phyloP scores from a whole-genome alignment of 2,888 invertebrate genomes.

The Boloria euphrosyne region DNA sequence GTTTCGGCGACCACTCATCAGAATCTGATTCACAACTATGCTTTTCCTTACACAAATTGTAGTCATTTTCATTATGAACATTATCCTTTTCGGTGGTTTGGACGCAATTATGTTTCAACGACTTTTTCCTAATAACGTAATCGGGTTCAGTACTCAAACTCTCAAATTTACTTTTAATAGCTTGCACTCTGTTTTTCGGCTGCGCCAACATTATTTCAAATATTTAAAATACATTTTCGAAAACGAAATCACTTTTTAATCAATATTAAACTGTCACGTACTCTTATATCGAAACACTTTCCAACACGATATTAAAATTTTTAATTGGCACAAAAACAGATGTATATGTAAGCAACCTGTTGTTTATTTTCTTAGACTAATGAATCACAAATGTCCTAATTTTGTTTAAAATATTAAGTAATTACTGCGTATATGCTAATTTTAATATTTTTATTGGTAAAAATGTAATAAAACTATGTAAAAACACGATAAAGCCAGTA shows the following conservation, averaged over 20 bases:
- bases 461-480: slow-evolving; percentile 5
- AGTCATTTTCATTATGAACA: slow-evolving; percentile 35
- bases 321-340: slow-evolving; percentile 27
- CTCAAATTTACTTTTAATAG: slow-evolving; percentile 85
- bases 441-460: background rate
- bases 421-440: background rate
- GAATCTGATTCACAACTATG: slow-evolving; percentile 32
- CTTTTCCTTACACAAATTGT: slow-evolving; percentile 28
- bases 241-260: slow-evolving; percentile 15
- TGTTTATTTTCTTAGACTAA: slow-evolving; percentile 13
- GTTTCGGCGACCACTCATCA: slow-evolving; percentile 48
- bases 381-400: background rate
- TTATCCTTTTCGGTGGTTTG: slow-evolving; percentile 18
- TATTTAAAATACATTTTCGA: slow-evolving; percentile 59
- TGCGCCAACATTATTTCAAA: slow-evolving; percentile 75
- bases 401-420: background rate
- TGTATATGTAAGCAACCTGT: slow-evolving; percentile 27
- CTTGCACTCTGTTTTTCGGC: slow-evolving; percentile 82
- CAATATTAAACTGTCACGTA: slow-evolving; percentile 1
- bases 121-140: slow-evolving; percentile 43
- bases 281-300: background rate
- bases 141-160: slow-evolving; percentile 66
- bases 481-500: slow-evolving; percentile 29
- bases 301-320: background rate
- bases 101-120: slow-evolving; percentile 28